Percentiles rank a stretch among this genome's conserved stretches.
These are phyloP conservation scores for Eilema depressum DNA, from an alignment of 2,888 invertebrate species.

Conservation along the genomic window DNA sequence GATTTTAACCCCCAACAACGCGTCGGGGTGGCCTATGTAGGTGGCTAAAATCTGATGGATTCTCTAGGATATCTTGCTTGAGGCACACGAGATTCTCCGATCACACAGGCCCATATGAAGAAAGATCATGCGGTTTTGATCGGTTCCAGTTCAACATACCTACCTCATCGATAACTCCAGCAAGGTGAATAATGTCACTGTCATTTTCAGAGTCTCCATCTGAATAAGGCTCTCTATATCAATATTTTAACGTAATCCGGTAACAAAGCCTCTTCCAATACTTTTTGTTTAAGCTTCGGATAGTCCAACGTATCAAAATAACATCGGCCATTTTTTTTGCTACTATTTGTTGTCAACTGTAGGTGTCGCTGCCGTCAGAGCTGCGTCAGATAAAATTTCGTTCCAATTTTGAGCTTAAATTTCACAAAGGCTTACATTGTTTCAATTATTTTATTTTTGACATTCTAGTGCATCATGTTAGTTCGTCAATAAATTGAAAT, in stretches of 20 bases:
- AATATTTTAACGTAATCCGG: background rate
- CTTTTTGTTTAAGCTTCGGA: background rate
- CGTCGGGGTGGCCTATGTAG: too few relatives aligned
- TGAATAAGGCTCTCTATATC: background rate
- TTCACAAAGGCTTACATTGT: background rate
- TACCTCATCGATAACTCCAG: background rate
- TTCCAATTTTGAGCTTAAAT: background rate
- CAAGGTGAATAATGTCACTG: background rate
- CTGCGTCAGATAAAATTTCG: background rate
- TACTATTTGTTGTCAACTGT: background rate
- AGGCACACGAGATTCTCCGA: too few relatives aligned
- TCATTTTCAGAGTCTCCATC: background rate
- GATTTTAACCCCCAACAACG: too few relatives aligned
- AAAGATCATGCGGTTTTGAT: too few relatives aligned
- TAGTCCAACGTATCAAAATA: background rate
- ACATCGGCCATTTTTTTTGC: background rate
- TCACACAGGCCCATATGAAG: too few relatives aligned
- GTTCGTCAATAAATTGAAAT: background rate
- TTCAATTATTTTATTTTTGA: background rate
- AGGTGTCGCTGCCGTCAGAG: background rate
- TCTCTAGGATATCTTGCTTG: too few relatives aligned
- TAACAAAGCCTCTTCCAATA: background rate
- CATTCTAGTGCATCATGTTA: background rate
- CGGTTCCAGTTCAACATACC: background rate
- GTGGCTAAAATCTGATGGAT: too few relatives aligned